phyloP scores from a whole-genome alignment of 2,797 vertebrate species.

The Sciurus vulgaris region DNA sequence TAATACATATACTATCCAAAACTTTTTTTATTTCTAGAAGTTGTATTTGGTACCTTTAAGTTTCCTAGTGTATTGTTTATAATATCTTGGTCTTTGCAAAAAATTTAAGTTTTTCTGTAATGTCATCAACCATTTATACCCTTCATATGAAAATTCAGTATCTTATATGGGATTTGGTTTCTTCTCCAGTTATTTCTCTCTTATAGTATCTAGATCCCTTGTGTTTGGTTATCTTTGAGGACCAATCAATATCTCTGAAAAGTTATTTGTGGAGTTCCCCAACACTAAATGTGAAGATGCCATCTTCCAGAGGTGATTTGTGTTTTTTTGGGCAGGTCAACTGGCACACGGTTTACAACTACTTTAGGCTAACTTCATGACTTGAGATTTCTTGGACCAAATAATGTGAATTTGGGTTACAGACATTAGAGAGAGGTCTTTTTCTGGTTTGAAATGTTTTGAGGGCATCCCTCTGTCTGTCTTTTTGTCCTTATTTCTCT shows the following conservation, averaged over 20 bases:
- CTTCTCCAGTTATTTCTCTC: neutral
- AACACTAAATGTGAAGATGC: neutral
- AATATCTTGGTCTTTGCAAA: neutral
- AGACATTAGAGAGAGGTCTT: neutral
- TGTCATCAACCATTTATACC: neutral
- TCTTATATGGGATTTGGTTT: neutral
- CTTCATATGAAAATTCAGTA: neutral
- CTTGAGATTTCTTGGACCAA: conserved; percentile 7
- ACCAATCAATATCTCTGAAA: conserved; percentile 1
- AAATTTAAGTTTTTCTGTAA: neutral
- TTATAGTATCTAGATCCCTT: neutral
- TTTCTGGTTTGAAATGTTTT: neutral
- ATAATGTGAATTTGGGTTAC: neutral
- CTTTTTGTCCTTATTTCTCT: neutral
- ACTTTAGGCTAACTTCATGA: neutral
- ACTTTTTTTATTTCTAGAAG: conserved; percentile 33
- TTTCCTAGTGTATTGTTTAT: conserved; percentile 23
- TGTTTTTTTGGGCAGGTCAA: neutral
- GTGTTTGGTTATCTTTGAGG: neutral
- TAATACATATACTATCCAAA: neutral
- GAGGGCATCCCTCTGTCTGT: neutral
- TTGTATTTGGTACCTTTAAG: conserved; percentile 10
- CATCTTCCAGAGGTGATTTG: conserved; percentile 8
- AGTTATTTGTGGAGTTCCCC: neutral
- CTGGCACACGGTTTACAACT: neutral